A percentile compares a stretch with the other conserved stretches of the same genome.
Conservation (phyloP, 2,113 vertebrate species). For the Cochlearius cochlearius region DNA sequence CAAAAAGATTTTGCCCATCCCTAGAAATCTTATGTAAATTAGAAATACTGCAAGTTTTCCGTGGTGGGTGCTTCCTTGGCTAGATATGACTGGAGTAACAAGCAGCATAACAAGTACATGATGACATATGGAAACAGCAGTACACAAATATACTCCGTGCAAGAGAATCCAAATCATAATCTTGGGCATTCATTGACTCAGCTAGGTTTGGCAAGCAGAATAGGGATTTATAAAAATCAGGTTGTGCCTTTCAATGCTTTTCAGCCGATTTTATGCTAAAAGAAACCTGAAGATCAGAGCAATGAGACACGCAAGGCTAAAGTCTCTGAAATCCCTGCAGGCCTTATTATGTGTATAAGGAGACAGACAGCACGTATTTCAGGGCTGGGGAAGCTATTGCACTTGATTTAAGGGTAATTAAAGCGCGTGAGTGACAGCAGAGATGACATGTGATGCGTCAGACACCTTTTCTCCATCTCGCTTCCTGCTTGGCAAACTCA, state of each 20-base stretch:
- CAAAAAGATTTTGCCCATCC: not conserved
- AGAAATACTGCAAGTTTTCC: not conserved
- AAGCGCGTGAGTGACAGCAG: constrained; percentile 11
- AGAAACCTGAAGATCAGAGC: constrained; percentile 45
- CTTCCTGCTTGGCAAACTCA: not conserved
- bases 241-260: not conserved
- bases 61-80: not conserved
- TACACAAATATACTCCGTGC: not conserved
- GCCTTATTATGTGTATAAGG: constrained; percentile 20
- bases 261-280: constrained; percentile 43
- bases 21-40: not conserved
- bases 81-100: not conserved
- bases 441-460: not conserved
- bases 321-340: constrained; percentile 53
- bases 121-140: not conserved
- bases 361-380: constrained; percentile 19
- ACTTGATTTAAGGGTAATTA: constrained; percentile 66
- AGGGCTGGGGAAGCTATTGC: constrained; percentile 41
- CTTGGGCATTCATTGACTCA: not conserved
- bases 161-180: constrained; percentile 19
- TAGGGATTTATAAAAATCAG: constrained; percentile 33
- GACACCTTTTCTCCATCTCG: not conserved
- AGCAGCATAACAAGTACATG: not conserved
- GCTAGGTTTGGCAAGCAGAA: not conserved
- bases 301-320: not conserved